Conservation (phyloP, 2,888 invertebrate genomes). For the Halocaridina rubra region DNA sequence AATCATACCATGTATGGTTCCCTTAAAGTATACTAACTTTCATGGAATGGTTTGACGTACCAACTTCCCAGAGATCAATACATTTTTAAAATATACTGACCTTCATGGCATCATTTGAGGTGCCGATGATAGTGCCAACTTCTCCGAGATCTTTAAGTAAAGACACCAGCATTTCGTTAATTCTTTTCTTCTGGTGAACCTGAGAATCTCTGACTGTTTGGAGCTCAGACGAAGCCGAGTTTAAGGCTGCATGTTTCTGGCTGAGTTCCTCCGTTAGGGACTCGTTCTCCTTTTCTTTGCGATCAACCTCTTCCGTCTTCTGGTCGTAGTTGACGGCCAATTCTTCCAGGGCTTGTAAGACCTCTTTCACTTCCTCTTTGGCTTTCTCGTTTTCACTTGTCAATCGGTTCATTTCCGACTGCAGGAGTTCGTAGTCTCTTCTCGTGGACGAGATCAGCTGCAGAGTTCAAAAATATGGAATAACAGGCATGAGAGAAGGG, state of each 20-base stretch:
- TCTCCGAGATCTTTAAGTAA: slow-evolving; percentile 93
- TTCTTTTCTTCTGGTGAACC: slow-evolving; percentile 93
- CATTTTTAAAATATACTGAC: slow-evolving; percentile 67
- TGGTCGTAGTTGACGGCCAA: slow-evolving; percentile 99
- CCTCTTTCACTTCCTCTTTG: slow-evolving; percentile 98
- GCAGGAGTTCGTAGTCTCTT: slow-evolving; percentile 92
- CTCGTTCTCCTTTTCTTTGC: slow-evolving; percentile 95
- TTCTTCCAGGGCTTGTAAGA: slow-evolving; percentile 96
- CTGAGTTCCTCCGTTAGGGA: slow-evolving; percentile 88
- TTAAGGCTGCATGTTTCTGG: slow-evolving; percentile 83
- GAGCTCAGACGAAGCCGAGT: slow-evolving; percentile 87
- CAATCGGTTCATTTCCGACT: slow-evolving; percentile 94
- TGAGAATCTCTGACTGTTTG: slow-evolving; percentile 93
- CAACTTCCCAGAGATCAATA: no score
- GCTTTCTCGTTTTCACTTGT: slow-evolving; percentile 98
- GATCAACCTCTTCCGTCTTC: slow-evolving; percentile 96
- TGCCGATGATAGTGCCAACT: slow-evolving; percentile 91
- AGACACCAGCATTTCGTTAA: slow-evolving; percentile 93
- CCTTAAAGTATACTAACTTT: no score
- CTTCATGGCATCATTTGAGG: slow-evolving; percentile 76
- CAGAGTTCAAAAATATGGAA: no score
- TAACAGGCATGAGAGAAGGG: no score
- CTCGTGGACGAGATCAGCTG: slow-evolving; percentile 74
- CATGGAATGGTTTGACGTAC: no score
- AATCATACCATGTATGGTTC: no score